Evolutionary conservation across 1,140 invertebrate genomes (phyloP).

Genomic region (Lepidostoma basale): DNA sequence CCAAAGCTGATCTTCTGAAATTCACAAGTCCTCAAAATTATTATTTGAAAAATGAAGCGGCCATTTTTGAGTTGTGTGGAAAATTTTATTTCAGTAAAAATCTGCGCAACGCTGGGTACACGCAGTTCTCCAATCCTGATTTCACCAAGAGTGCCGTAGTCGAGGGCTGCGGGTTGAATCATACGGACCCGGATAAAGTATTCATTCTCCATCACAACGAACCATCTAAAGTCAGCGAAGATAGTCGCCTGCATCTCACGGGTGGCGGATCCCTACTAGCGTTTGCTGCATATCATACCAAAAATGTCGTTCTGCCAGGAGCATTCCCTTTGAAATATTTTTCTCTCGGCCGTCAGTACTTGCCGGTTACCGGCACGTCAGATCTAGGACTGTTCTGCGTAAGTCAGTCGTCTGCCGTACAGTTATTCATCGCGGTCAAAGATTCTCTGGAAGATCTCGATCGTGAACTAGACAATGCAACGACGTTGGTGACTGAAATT

Average conservation of each 20-base stretch:
- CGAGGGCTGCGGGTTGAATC: slow-evolving; percentile 69
- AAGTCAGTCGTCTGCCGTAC: slow-evolving; percentile 65
- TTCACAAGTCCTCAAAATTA: slow-evolving; percentile 65
- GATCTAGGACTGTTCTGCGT: slow-evolving; percentile 64
- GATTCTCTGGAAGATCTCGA: slow-evolving; percentile 54
- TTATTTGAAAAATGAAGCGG: slow-evolving; percentile 68
- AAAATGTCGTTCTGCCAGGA: slow-evolving; percentile 61
- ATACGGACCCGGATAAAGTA: slow-evolving; percentile 57
- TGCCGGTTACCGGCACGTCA: slow-evolving; percentile 53
- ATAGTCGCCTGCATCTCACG: slow-evolving; percentile 66
- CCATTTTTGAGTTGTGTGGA: slow-evolving; percentile 68
- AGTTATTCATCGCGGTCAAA: slow-evolving; percentile 63
- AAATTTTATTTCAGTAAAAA: slow-evolving; percentile 61
- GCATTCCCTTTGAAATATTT: slow-evolving; percentile 68
- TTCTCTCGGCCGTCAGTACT: slow-evolving; percentile 67
- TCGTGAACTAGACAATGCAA: slow-evolving; percentile 56
- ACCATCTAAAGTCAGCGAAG: slow-evolving; percentile 54
- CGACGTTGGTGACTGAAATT: slow-evolving; percentile 56
- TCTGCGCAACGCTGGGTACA: slow-evolving; percentile 58
- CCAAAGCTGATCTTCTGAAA: slow-evolving; percentile 60
- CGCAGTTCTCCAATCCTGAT: slow-evolving; percentile 68
- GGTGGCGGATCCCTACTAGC: slow-evolving; percentile 68
- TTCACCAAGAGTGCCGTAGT: slow-evolving; percentile 70
- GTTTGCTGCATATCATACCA: slow-evolving; percentile 69
- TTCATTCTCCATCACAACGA: slow-evolving; percentile 65